Evolutionary conservation across 2,113 vertebrate species (phyloP), one percentile per base, ranked within the genome.

Genomic region (Phalacrocorax aristotelis): DNA sequence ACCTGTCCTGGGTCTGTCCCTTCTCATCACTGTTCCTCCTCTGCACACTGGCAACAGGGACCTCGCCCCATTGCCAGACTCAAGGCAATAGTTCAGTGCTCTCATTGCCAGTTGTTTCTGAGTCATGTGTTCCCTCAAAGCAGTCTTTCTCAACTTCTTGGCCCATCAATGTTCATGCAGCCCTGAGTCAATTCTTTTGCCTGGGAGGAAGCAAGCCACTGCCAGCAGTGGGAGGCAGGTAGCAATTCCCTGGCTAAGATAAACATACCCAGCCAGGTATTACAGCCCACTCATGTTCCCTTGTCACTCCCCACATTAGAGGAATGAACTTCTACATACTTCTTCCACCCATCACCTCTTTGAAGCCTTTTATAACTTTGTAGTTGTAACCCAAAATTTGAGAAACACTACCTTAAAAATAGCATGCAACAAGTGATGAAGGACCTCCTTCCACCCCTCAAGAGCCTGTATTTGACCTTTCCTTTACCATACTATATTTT

Each of bases 221-320:
- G 66, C 70, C 82, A 88, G 79, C 68, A 69, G 10, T 27, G 79
- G 85, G 60, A 91, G 19, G 36, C 46, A 95, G 62, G 87, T 82
- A 57, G 85, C 65, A 93, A 72, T 94, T 90, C 62, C 32, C 74
- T 60, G 64, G 52, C 74, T 85, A 58, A 91, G 75, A 72, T 69
- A 93, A 96, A 83, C 66, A 83, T 83, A 88, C 18, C 22, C 79
- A 78, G 88, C 32, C 32, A 44, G 64, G 64, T 90, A 72, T 87
- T 91, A 49, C 75, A 96, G 54, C 87, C 83, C 92, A 77, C 87
- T 95, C 82, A 29, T 54, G 49, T 94, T 93, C 92, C 62, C 76
- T 83, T 1, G 2, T 90, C 65, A 19, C 52, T 94, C 65, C n/a
- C 21, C 58, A 38, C 1, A 2, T 55, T 52, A 68, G 21, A 80